Conservation (phyloP, 2,888 invertebrate species). For the Taenaris catops region DNA sequence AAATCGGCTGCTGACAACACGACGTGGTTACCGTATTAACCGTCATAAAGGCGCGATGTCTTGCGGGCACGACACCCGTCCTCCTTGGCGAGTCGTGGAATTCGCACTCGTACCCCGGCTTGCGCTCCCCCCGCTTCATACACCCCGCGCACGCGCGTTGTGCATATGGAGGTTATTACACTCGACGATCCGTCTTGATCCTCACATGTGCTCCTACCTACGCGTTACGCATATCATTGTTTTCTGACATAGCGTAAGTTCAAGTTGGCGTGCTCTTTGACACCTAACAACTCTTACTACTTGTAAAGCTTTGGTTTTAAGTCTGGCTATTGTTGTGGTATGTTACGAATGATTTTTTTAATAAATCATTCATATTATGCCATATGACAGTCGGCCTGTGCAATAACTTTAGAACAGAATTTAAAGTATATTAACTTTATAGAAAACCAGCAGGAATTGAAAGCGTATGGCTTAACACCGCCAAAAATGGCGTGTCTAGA, state of each 20-base stretch:
- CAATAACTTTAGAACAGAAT: too few species aligned
- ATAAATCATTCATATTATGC: too few species aligned
- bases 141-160: constrained; percentile 34
- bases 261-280: constrained; percentile 19
- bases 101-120: constrained; percentile 34
- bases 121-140: constrained; percentile 18
- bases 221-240: constrained; percentile 34
- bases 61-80: constrained; percentile 36
- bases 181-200: constrained; percentile 41
- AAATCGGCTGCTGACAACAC: too few species aligned
- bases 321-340: too few species aligned
- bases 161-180: constrained; percentile 59
- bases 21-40: constrained; percentile 17
- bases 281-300: constrained; percentile 13
- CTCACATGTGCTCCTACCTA: constrained; percentile 27
- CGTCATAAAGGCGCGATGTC: constrained; percentile 29
- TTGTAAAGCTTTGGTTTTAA: too few species aligned
- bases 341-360: too few species aligned
- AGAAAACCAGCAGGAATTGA: too few species aligned
- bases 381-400: too few species aligned
- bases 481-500: too few species aligned
- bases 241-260: constrained; percentile 17
- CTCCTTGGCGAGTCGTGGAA: constrained; percentile 45
- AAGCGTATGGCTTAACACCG: too few species aligned
- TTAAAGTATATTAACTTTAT: too few species aligned